Evolutionary conservation across 2,888 invertebrate genomes (phyloP), one percentile per base, ranked within the genome.

Genomic region (Heliconius cydno): DNA sequence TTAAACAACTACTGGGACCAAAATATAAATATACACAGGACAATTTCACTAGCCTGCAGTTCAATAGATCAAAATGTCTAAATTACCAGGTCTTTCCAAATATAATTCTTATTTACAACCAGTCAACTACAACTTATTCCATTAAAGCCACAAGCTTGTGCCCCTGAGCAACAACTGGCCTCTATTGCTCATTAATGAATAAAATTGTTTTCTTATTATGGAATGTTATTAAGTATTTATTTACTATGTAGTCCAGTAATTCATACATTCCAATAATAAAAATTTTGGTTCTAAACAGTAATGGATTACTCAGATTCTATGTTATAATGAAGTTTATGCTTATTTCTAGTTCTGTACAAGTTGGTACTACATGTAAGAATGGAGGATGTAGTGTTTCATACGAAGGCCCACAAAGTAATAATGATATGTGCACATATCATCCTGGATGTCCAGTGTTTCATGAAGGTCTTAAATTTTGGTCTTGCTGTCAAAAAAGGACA

Each of bases 381-480:
- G 97, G 97, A 82, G 97, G 98, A 0, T 99, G 99, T 89, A 96
- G 95, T 82, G 90, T 89, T 83, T 94, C 96, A 0, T 99, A 97
- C 88, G 95, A 96, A 84, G 97, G 97, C 10, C 95, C 96, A 3
- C 90, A 96, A 74, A 96, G 96, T 22, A 96, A 97, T 85, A 88
- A 94, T 6, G 94, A 95, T 28, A 90, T 95, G 75, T 99, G 99
- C 89, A 94, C 95, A 72, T 95, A 97, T 92, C 99, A 99, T 93
- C 97, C 98, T 0, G 99, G 99, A 1, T 96, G 96, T 65, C 98
- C 99, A 0, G 96, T 99, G 75, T 99, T 99, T 90, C 99, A 99
- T 86, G 99, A 99, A 94, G 99, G 99, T 0, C 94, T 99, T 89
- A 99, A 99, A 90, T 99, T 97, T 91, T 99, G 99, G 99, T 97